Percentiles rank a stretch among this genome's conserved stretches.
Conservation (phyloP, 2,797 vertebrate genomes). For the Cyprinella venusta region DNA sequence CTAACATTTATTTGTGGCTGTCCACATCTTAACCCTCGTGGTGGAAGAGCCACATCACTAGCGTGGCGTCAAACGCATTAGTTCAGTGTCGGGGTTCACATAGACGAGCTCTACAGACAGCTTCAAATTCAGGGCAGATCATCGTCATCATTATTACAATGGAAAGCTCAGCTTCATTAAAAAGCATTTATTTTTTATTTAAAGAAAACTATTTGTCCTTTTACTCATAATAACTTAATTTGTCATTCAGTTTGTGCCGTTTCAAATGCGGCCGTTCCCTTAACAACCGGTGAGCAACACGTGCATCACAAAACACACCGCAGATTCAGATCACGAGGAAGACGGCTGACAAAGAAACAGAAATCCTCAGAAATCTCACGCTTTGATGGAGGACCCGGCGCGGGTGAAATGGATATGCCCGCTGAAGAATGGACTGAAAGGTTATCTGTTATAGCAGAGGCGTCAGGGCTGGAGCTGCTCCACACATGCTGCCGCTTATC, state of each 20-base stretch:
- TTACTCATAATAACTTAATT: neutral
- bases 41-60: neutral
- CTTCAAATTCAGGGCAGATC: neutral
- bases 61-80: neutral
- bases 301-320: neutral
- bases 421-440: constrained; percentile 52
- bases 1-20: neutral
- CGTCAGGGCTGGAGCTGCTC: neutral
- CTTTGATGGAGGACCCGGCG: neutral
- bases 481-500: neutral
- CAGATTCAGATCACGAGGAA: neutral
- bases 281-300: neutral
- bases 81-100: neutral
- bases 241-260: neutral
- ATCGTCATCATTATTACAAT: neutral
- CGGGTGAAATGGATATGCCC: constrained; percentile 40
- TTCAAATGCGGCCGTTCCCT: neutral
- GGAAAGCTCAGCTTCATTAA: neutral
- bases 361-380: neutral
- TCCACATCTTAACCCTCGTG: neutral
- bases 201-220: neutral
- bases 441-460: constrained; percentile 46
- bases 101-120: neutral
- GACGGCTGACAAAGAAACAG: neutral
- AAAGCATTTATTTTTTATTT: neutral